These are phyloP conservation scores for Patella vulgata DNA, from an alignment of 1,140 invertebrate genomes.

Conservation along the genomic window DNA sequence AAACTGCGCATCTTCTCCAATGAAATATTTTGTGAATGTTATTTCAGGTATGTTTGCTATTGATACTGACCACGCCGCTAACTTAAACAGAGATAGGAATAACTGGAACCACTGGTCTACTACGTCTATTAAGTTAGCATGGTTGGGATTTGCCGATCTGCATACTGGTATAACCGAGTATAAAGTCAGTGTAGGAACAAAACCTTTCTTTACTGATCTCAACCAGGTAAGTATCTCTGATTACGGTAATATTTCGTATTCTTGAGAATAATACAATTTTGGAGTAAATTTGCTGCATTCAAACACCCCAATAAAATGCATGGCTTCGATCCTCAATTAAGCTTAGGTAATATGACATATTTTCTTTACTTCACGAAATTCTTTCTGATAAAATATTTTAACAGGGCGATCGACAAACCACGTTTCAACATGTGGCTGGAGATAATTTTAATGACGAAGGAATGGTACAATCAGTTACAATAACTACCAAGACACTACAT, in stretches of 20 bases:
- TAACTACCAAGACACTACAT: slow-evolving; percentile 19
- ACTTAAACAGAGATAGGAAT: slow-evolving; percentile 18
- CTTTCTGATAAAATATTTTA: no score
- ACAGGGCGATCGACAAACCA: background rate
- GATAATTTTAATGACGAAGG: slow-evolving; percentile 32
- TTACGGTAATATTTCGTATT: no score
- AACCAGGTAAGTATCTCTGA: slow-evolving; percentile 33
- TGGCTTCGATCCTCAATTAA: no score
- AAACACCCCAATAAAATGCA: no score
- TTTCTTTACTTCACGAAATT: no score
- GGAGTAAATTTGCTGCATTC: no score
- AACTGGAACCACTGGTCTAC: slow-evolving; percentile 32
- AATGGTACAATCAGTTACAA: slow-evolving; percentile 24
- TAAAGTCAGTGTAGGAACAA: slow-evolving; percentile 28
- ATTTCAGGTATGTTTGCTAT: slow-evolving; percentile 38
- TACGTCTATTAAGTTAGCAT: slow-evolving; percentile 29
- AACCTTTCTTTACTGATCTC: slow-evolving; percentile 29
- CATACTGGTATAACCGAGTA: slow-evolving; percentile 40
- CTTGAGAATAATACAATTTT: no score
- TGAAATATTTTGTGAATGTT: no score
- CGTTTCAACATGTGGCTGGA: slow-evolving; percentile 9
- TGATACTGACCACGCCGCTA: slow-evolving; percentile 36
- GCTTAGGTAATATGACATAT: no score
- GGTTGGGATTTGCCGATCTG: slow-evolving; percentile 43
- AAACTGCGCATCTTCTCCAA: no score